A percentile compares a stretch with the other conserved stretches of the same genome.
phyloP scores from a whole-genome alignment of 2,797 vertebrate species.

The Pterois miles region DNA sequence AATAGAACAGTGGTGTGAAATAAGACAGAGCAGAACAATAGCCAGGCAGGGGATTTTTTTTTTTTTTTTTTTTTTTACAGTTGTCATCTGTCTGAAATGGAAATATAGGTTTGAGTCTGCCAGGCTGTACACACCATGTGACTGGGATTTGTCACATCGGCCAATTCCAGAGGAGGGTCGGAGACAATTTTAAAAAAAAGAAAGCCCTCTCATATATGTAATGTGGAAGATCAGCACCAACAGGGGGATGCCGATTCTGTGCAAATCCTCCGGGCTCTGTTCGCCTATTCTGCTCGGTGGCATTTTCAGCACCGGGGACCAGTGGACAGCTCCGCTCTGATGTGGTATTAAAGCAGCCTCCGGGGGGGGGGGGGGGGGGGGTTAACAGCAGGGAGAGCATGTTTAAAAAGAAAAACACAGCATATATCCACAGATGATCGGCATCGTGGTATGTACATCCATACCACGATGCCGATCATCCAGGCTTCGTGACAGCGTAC shows the following conservation, averaged over 20 bases:
- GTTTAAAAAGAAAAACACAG: neutral
- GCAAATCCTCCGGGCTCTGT: neutral
- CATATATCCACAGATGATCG: too few relatives aligned
- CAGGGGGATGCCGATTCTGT: neutral
- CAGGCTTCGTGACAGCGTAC: slow-evolving; percentile 15
- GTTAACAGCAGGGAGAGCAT: neutral
- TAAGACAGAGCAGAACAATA: slow-evolving; percentile 41
- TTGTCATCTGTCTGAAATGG: slow-evolving; percentile 35
- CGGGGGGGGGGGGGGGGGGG: neutral
- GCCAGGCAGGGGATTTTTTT: slow-evolving; percentile 3
- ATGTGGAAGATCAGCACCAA: slow-evolving; percentile 4
- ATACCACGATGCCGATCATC: neutral
- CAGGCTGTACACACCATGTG: slow-evolving; percentile 52
- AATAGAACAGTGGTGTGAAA: neutral
- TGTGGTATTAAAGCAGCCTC: slow-evolving; percentile 15
- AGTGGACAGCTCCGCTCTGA: slow-evolving; percentile 69
- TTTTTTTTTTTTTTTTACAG: slow-evolving; percentile 8
- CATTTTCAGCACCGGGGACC: slow-evolving; percentile 68
- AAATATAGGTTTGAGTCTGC: slow-evolving; percentile 28
- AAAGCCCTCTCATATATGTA: neutral
- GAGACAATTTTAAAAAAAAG: neutral
- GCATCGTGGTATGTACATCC: too few relatives aligned
- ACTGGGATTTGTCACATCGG: slow-evolving; percentile 61
- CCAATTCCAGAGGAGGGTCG: slow-evolving; percentile 43
- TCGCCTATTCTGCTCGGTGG: slow-evolving; percentile 21